Evolutionary conservation across 2,797 vertebrate genomes (phyloP).

Genomic region (Oreochromis grahami): DNA sequence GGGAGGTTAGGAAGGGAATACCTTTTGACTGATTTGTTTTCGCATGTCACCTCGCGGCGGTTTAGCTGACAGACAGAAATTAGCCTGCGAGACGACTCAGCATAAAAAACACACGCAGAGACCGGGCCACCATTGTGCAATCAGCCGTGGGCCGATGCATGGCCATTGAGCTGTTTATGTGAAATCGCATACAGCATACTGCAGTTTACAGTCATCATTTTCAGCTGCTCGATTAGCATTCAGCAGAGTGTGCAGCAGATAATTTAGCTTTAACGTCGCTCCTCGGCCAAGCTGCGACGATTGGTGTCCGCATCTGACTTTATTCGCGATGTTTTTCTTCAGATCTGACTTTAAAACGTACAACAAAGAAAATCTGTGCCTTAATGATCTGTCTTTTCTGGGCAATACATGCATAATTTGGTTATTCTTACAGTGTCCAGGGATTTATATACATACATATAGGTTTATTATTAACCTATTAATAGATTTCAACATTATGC

Average conservation of each 20-base stretch:
- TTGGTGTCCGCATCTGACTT: neutral
- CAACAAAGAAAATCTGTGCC: neutral
- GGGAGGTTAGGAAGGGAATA: neutral
- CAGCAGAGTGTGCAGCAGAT: neutral
- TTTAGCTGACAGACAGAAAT: conserved; percentile 43
- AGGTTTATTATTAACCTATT: neutral
- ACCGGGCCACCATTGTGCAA: conserved; percentile 69
- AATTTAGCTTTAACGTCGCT: neutral
- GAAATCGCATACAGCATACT: neutral
- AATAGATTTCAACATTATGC: neutral
- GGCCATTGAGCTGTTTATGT: neutral
- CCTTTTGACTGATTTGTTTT: neutral
- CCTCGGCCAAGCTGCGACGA: neutral
- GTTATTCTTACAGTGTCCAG: neutral
- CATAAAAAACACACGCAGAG: conserved; percentile 55
- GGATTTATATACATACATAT: neutral
- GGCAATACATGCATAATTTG: neutral
- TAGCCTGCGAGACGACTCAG: conserved; percentile 71
- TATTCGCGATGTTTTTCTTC: neutral
- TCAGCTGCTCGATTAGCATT: neutral
- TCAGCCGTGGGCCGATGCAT: conserved; percentile 4
- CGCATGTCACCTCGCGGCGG: neutral
- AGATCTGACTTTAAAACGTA: neutral
- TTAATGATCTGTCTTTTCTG: neutral
- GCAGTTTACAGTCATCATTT: neutral